Evolutionary conservation across 2,113 vertebrate species (phyloP).

Genomic region (Cyprinodon brontotheroides): DNA sequence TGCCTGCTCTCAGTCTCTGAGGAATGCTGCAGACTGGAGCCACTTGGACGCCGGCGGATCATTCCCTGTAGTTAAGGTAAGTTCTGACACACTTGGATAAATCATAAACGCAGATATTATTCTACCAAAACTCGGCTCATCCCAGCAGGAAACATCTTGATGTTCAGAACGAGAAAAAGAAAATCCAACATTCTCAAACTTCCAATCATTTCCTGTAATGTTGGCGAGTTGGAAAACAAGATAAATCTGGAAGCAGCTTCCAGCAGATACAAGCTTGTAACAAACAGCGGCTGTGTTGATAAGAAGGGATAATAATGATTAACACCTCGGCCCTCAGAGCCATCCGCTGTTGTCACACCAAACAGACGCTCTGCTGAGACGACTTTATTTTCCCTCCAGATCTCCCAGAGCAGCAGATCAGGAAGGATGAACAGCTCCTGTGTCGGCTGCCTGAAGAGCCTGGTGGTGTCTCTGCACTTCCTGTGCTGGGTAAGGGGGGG

Average conservation of each 20-base stretch:
- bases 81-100: neutral
- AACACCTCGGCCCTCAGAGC: slow-evolving; percentile 26
- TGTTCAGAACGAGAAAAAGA: neutral
- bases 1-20: slow-evolving; percentile 20
- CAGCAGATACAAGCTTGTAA: slow-evolving; percentile 1
- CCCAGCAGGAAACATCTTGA: neutral
- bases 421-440: slow-evolving; percentile 61
- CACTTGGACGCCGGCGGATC: neutral
- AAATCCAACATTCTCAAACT: neutral
- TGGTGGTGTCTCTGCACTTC: slow-evolving; percentile 59
- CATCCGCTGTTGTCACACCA: slow-evolving; percentile 63
- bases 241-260: neutral
- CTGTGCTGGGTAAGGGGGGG: slow-evolving; percentile 70
- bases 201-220: neutral
- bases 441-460: slow-evolving; percentile 49
- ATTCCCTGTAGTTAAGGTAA: slow-evolving; percentile 35
- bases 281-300: slow-evolving; percentile 27
- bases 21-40: slow-evolving; percentile 7
- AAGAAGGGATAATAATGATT: slow-evolving; percentile 30
- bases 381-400: neutral
- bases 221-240: neutral
- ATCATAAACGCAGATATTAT: too few relatives aligned
- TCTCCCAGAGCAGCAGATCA: neutral
- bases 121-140: neutral
- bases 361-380: slow-evolving; percentile 53